These are phyloP conservation scores for Nezara viridula DNA, from an alignment of 2,888 invertebrate genomes.

Conservation along the genomic window DNA sequence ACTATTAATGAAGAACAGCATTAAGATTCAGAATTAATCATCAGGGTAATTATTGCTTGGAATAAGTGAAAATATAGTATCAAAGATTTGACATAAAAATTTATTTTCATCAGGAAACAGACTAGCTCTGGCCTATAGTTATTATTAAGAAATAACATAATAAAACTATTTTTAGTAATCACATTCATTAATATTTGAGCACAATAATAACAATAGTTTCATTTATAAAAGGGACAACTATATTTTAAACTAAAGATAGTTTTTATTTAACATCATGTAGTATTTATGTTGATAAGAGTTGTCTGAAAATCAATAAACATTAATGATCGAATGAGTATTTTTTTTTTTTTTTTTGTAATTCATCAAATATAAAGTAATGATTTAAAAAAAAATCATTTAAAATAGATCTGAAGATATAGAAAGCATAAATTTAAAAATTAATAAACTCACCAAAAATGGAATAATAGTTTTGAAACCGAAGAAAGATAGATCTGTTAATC, in stretches of 20 bases:
- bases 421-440: background rate
- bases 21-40: background rate
- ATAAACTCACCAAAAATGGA: background rate
- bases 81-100: background rate
- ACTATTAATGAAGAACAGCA: background rate
- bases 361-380: background rate
- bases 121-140: background rate
- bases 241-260: background rate
- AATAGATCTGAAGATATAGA: background rate
- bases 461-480: background rate
- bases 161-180: slow-evolving; percentile 26
- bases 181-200: slow-evolving; percentile 35
- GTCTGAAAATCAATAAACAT: no score
- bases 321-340: background rate
- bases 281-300: no score
- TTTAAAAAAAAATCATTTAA: background rate
- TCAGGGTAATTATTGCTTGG: background rate
- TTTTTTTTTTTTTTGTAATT: background rate
- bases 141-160: background rate
- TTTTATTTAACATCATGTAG: background rate
- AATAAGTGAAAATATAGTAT: background rate
- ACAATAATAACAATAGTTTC: slow-evolving; percentile 24
- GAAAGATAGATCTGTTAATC: background rate
- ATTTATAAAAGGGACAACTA: background rate
- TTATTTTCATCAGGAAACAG: background rate